These are phyloP conservation scores for Erynnis tages DNA, from an alignment of 2,888 invertebrate species.

Conservation along the genomic window DNA sequence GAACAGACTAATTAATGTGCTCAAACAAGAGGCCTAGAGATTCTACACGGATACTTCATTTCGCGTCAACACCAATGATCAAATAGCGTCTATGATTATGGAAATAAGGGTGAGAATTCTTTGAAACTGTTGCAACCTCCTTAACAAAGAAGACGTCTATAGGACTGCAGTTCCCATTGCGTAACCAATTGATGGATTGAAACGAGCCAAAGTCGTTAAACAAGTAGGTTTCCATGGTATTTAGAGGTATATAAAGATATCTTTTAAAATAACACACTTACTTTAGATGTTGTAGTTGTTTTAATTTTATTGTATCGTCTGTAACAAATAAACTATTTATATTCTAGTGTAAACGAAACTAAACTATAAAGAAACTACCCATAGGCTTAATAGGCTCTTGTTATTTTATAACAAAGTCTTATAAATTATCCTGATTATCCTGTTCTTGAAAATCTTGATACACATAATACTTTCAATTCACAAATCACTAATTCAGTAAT, in stretches of 20 bases:
- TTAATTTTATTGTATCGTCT: too few relatives aligned
- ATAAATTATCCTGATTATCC: too few relatives aligned
- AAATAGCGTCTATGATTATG: background rate
- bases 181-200: constrained; percentile 14
- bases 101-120: constrained; percentile 10
- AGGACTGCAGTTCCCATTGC: constrained; percentile 16
- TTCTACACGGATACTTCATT: constrained; percentile 9
- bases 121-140: background rate
- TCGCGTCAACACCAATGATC: background rate
- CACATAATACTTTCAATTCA: too few relatives aligned
- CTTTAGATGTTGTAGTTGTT: too few relatives aligned
- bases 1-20: constrained; percentile 26
- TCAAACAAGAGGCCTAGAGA: constrained; percentile 24
- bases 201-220: constrained; percentile 5
- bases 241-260: background rate
- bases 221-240: background rate
- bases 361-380: too few relatives aligned
- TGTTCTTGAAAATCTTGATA: too few relatives aligned
- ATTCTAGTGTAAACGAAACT: too few relatives aligned
- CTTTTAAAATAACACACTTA: background rate
- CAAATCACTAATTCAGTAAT: too few relatives aligned
- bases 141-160: constrained; percentile 11
- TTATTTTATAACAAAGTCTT: too few relatives aligned
- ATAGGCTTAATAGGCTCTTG: too few relatives aligned
- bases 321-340: too few relatives aligned